Percentiles rank a stretch among this genome's conserved stretches.
phyloP scores from a whole-genome alignment of 2,113 vertebrate genomes.

The Sitta europaea region DNA sequence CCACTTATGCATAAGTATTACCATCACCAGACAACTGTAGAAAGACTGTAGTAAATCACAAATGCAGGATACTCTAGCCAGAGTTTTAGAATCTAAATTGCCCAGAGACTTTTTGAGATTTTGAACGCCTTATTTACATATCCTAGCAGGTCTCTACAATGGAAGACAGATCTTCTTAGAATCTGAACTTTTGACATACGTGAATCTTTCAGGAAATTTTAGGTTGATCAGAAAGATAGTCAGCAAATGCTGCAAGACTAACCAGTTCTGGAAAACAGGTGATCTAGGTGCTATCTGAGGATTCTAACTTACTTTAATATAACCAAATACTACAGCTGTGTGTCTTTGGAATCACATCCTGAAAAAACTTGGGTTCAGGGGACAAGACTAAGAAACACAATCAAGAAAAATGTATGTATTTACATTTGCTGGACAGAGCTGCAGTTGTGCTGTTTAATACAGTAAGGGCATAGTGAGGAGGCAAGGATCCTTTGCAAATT shows the following conservation, averaged over 20 bases:
- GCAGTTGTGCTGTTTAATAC: conserved; percentile 84
- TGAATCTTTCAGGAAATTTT: background rate
- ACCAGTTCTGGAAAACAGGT: background rate
- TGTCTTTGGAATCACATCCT: background rate
- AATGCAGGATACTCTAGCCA: background rate
- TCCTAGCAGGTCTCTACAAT: background rate
- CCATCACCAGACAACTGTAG: background rate
- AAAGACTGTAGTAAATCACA: background rate
- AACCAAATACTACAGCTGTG: background rate
- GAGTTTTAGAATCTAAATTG: background rate
- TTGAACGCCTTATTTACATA: background rate
- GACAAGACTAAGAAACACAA: background rate
- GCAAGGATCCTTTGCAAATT: conserved; percentile 96
- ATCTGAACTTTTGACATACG: background rate
- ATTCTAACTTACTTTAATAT: background rate
- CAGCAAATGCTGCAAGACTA: background rate
- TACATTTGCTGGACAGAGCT: conserved; percentile 88
- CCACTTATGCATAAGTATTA: background rate
- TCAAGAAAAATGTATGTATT: conserved; percentile 20
- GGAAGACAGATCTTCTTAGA: background rate
- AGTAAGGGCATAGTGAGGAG: conserved; percentile 95
- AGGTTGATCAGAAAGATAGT: background rate
- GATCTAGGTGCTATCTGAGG: background rate
- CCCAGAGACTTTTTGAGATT: background rate
- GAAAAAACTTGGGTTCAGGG: background rate